Conservation (phyloP, 2,797 vertebrate species). For the Ara ararauna region DNA sequence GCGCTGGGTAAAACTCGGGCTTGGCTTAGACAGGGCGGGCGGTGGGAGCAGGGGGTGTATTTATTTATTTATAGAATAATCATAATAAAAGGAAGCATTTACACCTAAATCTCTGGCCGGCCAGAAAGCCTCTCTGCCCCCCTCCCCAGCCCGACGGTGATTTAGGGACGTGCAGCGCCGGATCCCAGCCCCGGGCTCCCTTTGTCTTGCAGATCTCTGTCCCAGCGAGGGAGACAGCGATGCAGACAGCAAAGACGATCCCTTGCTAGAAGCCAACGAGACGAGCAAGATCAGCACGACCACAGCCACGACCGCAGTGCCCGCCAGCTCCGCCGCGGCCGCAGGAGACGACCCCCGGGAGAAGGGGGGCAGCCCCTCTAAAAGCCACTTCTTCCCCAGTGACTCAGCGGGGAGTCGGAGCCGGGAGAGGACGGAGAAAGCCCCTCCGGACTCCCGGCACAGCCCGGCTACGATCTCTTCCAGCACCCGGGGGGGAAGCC, state of each 20-base stretch:
- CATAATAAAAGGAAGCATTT: not conserved
- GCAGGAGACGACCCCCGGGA: conserved; percentile 78
- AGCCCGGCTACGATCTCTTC: conserved; percentile 93
- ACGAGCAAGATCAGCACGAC: conserved; percentile 92
- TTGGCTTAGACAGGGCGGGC: not conserved
- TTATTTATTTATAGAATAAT: not conserved
- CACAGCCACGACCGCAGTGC: conserved; percentile 66
- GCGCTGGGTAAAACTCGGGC: not conserved
- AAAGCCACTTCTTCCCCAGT: conserved; percentile 70
- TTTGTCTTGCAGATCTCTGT: conserved; percentile 84
- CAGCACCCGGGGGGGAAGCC: conserved; percentile 85
- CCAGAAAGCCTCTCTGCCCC: not conserved
- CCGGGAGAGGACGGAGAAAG: conserved; percentile 85
- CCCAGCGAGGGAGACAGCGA: conserved; percentile 96
- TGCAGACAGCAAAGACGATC: conserved; percentile 92
- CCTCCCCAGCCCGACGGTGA: not conserved
- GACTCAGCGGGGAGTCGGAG: conserved; percentile 75
- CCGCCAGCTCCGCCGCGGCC: conserved; percentile 40
- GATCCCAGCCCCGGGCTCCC: not conserved
- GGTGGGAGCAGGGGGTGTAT: not conserved
- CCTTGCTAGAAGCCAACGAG: conserved; percentile 85
- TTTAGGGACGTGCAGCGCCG: not conserved
- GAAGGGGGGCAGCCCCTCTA: conserved; percentile 77
- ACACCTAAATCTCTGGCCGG: not conserved
- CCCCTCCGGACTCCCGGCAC: conserved; percentile 89